Base-by-base conservation (phyloP, 2,797 vertebrate genomes). In the Brachyalestes nurse region DNA sequence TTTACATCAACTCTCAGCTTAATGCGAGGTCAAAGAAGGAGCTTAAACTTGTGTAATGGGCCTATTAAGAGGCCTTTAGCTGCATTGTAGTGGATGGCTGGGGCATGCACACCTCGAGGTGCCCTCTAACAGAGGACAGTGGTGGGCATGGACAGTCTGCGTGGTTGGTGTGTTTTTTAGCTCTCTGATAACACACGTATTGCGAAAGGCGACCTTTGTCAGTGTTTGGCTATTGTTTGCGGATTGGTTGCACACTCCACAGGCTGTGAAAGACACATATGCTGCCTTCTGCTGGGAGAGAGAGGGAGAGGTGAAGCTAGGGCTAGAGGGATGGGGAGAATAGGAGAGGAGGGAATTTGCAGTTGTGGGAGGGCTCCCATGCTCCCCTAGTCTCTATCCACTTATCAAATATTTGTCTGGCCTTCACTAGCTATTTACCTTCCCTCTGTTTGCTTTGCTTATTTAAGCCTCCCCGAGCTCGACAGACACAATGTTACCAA, bases 381-480 rank as follows among this genome's bases (percentile, higher is more conserved):
- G 81, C 83, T 88, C 89, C 88, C 88, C 90, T 88, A 90, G 92
- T 93, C 90, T 88, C 89, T 92, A 90, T 91, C 89, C 90, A 82
- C 89, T 95, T 95, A 93, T 94, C 93, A 96, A 96, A 95, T 97
- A 95, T 97, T 96, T 96, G 93, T 94, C 86, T 93, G 94, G 93
- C 94, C 95, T 96, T 96, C 94, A 91, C 89, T 90, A 89, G 83
- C 76, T 96, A 91, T 97, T 96, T 96, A 93, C 91, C 87, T 94
- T 93, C 83, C 92, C 88, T 93, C 84, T 95, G 89, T 96, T 97
- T 95, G 89, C 93, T 92, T 87, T 93, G 89, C 91, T 93, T 94
- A 93, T 93, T 93, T 88, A 90, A 91, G 91, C 91, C 83, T 90
- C 87, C 89, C 89, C 90, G 87, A 90, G 86, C 85, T 87, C 82